Base-by-base conservation (phyloP, 1,140 invertebrate genomes). In the Drosophila nasuta region DNA sequence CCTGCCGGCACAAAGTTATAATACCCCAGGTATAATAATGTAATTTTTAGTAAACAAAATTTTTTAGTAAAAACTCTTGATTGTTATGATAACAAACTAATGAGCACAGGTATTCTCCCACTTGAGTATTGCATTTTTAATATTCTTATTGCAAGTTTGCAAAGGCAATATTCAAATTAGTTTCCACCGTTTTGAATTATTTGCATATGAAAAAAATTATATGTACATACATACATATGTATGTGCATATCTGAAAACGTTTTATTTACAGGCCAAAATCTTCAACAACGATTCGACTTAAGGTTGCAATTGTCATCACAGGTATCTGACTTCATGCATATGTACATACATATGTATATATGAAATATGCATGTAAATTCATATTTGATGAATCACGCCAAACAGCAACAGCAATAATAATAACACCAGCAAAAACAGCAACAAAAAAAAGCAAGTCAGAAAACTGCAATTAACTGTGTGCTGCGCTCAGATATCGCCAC, bases 381-480 rank as follows among this genome's bases (percentile, higher is more conserved):
- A 77, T 66, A 73, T 67, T 48, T 82, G 72, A 79, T 83, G 77
- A 83, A 67, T 83, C 81, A 83, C 59, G 35, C 33, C 63, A 59
- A 41, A 38, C 51, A 65, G 75, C 62, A 78, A 75, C 59, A 75
- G 78, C 46, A 54, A 54, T 20, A 38, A 62, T 10, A 62, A 68
- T 15, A 41, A 62, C 10, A 48, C 17, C 10, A 43, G 35, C 17
- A 54, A 30, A n/a, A 45, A 54, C 3, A 43, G 38, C 13, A 43
- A 43, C 41, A 43, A n/a, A 43, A 13, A 43, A 13, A 43, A 38
- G 10, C 41, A 43, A 43, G 11, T 6, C 3, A 43, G 41, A 43
- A 43, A 13, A 13, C n/a, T 43, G 13, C 41, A 5, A n/a, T 3
- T n/a, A n/a, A 43, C 41, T 43, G n/a, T 43, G 11, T 5, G 11